Base-by-base conservation (phyloP, 2,113 vertebrate species). In the Pagrus major region DNA sequence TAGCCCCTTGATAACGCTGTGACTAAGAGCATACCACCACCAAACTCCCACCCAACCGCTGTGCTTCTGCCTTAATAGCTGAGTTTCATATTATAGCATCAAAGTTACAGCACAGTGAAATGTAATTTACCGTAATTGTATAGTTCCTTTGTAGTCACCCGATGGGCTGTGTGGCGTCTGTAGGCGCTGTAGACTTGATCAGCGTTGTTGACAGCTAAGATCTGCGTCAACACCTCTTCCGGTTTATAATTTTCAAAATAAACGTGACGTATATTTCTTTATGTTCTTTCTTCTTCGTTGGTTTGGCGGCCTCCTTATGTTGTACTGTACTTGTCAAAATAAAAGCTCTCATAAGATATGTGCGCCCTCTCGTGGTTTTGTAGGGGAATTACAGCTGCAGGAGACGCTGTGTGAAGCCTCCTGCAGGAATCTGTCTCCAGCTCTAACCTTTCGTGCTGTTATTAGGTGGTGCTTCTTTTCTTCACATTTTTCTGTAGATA, bases 181-280 rank as follows among this genome's bases (percentile, higher is more conserved):
- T 29, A 14, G 49, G 31, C 8, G 20, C 33, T 0, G 25, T 27
- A 16, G 29, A 68, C 65, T 59, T 2, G 60, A 9, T 52, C 27
- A 1, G 12, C 1, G 52, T 9, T 56, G 29, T 54, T 73, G 69
- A 86, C 84, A 81, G 42, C 67, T 47, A 84, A 35, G 37, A 73
- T 68, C 56, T 47, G 61, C 83, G 85, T 89, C 73, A 68, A 70
- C 71, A 2, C 54, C 71, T 58, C n/a, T 88, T 91, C 90, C 87
- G 81, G 66, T 35, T 49, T 7, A 0, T 0, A 0, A 4, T 52
- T 81, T 87, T 88, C 89, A 86, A 69, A 89, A 16, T 90, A 91
- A 80, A 64, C 20, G 58, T 7, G n/a, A n/a, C n/a, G n/a, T n/a
- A n/a, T n/a, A n/a, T n/a, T n/a, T n/a, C n/a, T n/a, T n/a, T n/a